Percentiles rank a stretch among this genome's conserved stretches.
These are phyloP conservation scores for Andrena flavipes DNA, from an alignment of 2,888 invertebrate species.

Conservation along the genomic window DNA sequence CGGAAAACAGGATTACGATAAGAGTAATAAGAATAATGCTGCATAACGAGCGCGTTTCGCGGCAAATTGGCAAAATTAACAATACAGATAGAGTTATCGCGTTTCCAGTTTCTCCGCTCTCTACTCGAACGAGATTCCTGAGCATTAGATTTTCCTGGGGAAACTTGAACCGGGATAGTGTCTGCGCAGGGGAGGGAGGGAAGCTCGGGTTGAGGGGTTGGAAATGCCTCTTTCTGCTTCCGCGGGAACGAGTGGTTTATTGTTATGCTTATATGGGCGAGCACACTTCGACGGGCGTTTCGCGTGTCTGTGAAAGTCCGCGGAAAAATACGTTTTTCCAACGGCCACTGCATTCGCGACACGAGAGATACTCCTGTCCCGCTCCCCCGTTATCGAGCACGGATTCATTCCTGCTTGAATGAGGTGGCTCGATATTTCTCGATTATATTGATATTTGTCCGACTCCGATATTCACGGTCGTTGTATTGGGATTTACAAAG, in stretches of 20 bases:
- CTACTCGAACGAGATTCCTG: conserved; percentile 38
- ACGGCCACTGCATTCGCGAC: neutral
- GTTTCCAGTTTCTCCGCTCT: conserved; percentile 6
- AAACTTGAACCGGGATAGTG: conserved; percentile 27
- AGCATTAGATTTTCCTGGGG: conserved; percentile 44
- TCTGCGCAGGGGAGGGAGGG: neutral
- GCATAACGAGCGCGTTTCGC: conserved; percentile 34
- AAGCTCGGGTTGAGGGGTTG: conserved; percentile 35
- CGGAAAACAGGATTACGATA: neutral
- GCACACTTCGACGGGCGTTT: conserved; percentile 38
- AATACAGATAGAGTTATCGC: conserved; percentile 37
- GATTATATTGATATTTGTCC: conserved; percentile 17
- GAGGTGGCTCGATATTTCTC: conserved; percentile 10
- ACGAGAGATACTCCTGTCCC: conserved; percentile 10
- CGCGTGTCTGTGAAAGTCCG: conserved; percentile 21
- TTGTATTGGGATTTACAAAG: neutral
- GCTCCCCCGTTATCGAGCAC: neutral
- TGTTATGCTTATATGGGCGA: conserved; percentile 70
- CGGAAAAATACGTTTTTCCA: conserved; percentile 36
- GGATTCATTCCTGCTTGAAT: conserved; percentile 26
- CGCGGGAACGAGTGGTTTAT: conserved; percentile 63
- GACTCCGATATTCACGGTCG: neutral
- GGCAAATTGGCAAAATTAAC: conserved; percentile 25
- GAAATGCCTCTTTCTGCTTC: conserved; percentile 64
- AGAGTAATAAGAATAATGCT: conserved; percentile 18